A percentile compares a stretch with the other conserved stretches of the same genome.
These are phyloP conservation scores for Caprella mutica DNA, from an alignment of 2,888 invertebrate species.

Conservation along the genomic window DNA sequence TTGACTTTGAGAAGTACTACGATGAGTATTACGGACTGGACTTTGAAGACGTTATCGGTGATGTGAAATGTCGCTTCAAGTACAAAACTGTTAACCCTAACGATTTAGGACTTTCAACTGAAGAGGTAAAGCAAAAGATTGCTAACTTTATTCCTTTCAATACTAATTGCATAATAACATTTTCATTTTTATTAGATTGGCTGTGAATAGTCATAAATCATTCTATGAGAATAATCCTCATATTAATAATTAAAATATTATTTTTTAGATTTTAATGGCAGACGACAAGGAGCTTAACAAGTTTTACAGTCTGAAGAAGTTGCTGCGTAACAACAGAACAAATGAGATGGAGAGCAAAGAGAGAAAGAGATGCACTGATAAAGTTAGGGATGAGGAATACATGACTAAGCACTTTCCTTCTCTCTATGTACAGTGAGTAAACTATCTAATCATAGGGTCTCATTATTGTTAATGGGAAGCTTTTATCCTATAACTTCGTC, in stretches of 20 bases:
- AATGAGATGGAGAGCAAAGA: background rate
- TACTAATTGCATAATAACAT: too few species aligned
- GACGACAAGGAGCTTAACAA: background rate
- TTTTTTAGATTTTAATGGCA: conserved; percentile 1
- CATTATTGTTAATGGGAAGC: too few species aligned
- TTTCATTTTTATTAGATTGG: too few species aligned
- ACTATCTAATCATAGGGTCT: too few species aligned
- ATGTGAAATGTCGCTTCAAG: conserved; percentile 53
- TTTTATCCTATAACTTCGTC: too few species aligned
- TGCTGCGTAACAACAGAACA: background rate
- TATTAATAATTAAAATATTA: too few species aligned
- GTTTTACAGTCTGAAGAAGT: background rate
- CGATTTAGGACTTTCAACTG: conserved; percentile 75
- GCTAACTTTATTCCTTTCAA: too few species aligned
- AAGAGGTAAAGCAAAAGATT: too few species aligned
- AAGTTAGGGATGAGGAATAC: background rate
- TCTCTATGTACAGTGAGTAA: conserved; percentile 6
- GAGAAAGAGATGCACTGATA: background rate
- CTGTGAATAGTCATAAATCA: too few species aligned
- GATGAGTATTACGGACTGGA: conserved; percentile 91
- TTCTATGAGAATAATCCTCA: too few species aligned
- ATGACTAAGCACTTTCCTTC: conserved; percentile 6
- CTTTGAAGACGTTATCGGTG: conserved; percentile 60
- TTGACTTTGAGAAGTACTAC: conserved; percentile 74
- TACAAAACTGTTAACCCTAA: conserved; percentile 81